phyloP scores from a whole-genome alignment of 2,888 invertebrate genomes.

The Lepidocyrtoides sp. region DNA sequence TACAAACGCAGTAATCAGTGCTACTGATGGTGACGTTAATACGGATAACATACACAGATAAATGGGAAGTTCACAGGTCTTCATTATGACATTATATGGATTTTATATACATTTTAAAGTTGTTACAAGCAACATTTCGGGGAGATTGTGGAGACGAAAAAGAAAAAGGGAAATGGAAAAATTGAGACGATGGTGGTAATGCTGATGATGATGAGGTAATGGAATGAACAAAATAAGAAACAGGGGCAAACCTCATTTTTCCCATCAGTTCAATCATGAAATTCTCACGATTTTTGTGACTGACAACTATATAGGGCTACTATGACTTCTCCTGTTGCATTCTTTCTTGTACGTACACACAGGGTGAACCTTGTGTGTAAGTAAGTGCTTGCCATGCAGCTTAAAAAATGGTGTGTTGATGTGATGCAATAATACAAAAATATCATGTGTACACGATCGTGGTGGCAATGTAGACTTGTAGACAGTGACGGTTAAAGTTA shows the following conservation, averaged over 20 bases:
- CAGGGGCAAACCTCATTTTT: slow-evolving; percentile 73
- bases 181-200: slow-evolving; percentile 42
- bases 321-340: not conserved
- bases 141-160: not conserved
- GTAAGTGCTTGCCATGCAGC: not conserved
- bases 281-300: slow-evolving; percentile 77
- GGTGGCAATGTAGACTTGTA: not conserved
- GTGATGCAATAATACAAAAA: slow-evolving; percentile 26
- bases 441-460: not conserved
- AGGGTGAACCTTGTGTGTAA: not conserved
- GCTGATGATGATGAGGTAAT: slow-evolving; percentile 49
- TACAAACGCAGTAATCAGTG: slow-evolving; percentile 27
- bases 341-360: too few species aligned
- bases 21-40: slow-evolving; percentile 15
- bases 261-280: slow-evolving; percentile 69
- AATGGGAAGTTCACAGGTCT: slow-evolving; percentile 62
- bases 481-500: not conserved
- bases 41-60: slow-evolving; percentile 10
- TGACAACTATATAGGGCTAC: slow-evolving; percentile 2
- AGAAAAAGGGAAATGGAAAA: slow-evolving; percentile 60
- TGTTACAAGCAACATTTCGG: slow-evolving; percentile 47
- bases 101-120: slow-evolving; percentile 7
- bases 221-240: slow-evolving; percentile 52
- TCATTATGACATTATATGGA: slow-evolving; percentile 55
- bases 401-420: not conserved